Evolutionary conservation across 1,140 invertebrate species (phyloP), one percentile per base, ranked within the genome.

Genomic region (Pantala flavescens): DNA sequence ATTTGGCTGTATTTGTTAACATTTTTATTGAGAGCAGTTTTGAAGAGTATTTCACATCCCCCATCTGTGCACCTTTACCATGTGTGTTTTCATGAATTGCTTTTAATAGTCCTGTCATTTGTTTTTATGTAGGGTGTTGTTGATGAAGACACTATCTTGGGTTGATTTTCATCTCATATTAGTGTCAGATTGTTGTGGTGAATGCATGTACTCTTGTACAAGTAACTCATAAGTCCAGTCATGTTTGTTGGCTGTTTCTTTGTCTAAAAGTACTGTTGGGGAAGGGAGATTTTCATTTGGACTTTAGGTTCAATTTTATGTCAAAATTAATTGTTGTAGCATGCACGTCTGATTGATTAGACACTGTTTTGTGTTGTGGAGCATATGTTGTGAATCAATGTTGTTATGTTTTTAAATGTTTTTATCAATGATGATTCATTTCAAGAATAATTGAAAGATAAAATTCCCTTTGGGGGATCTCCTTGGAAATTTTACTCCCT

Each of bases 131-230:
- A 63, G 49, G 49, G n/a, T 63, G n/a, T 21, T 63, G 49, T 63
- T 16, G 49, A 21, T 63, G n/a, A 16, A 63, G 49, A 63, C 14
- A 63, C 14, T 63, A 63, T 16, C n/a, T 21, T 63, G 49, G 49
- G 49, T 63, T 63, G 49, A 63, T 63, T 63, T 16, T 63, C 49
- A 63, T 63, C 49, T 63, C 49, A 16, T 21, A 63, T 63, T 63
- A 63, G 49, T 63, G 49, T 63, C 49, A 63, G 49, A 63, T 12
- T 21, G 3, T 21, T 63, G 49, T 63, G 16, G 49, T 63, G 49
- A 63, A 63, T 63, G 49, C 49, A 63, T 63, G 49, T 63, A 63
- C 49, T 63, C 49, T 63, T 63, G 14, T 19, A 63, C 49, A 63
- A 63, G 16, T 63, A 63, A 63, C 49, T 63, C 49, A 16, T 63